Evolutionary conservation across 2,888 invertebrate species (phyloP).

Genomic region (Mellilla xanthometata): DNA sequence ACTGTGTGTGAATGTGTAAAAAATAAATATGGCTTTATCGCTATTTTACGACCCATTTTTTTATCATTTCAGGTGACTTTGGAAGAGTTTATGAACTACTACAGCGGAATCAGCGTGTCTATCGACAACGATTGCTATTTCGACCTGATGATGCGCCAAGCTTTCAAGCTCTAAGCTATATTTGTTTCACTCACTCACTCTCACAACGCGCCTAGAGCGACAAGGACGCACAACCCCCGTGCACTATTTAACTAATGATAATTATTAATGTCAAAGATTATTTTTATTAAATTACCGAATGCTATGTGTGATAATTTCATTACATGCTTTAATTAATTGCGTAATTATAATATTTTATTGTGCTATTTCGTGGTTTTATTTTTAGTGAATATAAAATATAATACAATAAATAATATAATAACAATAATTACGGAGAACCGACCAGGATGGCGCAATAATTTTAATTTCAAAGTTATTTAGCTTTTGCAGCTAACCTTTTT

Average conservation of each 20-base stretch:
- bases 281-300: slow-evolving; percentile 25
- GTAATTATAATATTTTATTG: slow-evolving; percentile 35
- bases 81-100: slow-evolving; percentile 97
- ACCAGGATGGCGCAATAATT: no score
- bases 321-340: slow-evolving; percentile 32
- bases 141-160: slow-evolving; percentile 96
- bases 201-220: slow-evolving; percentile 24
- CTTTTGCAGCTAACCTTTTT: no score
- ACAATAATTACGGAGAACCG: no score
- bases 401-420: no score
- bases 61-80: slow-evolving; percentile 89
- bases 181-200: slow-evolving; percentile 25
- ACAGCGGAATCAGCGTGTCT: slow-evolving; percentile 95
- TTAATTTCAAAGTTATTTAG: no score
- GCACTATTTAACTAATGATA: slow-evolving; percentile 12
- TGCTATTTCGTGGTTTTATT: slow-evolving; percentile 5
- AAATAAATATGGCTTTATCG: no score
- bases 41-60: neutral
- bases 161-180: slow-evolving; percentile 89
- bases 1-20: no score
- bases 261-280: slow-evolving; percentile 15
- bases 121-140: slow-evolving; percentile 97
- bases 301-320: slow-evolving; percentile 24
- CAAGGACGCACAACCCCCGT: slow-evolving; percentile 14
- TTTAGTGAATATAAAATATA: no score